Evolutionary conservation across 2,113 vertebrate genomes (phyloP).

Genomic region (Colossoma macropomum): DNA sequence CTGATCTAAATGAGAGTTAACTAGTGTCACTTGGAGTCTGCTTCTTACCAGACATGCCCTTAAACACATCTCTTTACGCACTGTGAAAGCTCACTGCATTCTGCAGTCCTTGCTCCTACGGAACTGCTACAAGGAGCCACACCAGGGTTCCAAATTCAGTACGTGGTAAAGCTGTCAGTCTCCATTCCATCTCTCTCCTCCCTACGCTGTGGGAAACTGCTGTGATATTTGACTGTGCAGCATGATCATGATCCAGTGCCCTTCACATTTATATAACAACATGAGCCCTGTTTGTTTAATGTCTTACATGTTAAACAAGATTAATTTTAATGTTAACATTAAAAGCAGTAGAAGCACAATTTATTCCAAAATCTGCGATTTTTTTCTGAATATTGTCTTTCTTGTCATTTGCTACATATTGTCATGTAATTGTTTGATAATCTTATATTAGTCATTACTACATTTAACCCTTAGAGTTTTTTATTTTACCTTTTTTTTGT

Average conservation of each 20-base stretch:
- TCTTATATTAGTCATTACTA: too few relatives aligned
- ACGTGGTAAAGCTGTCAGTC: not conserved
- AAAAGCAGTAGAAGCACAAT: too few relatives aligned
- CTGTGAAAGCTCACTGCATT: not conserved
- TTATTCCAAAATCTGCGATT: too few relatives aligned
- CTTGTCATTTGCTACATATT: too few relatives aligned
- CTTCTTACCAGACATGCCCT: not conserved
- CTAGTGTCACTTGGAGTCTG: not conserved
- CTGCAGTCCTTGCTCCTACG: not conserved
- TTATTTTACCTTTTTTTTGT: too few relatives aligned
- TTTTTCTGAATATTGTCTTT: too few relatives aligned
- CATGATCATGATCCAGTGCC: slow-evolving; percentile 5
- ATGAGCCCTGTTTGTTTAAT: slow-evolving; percentile 38
- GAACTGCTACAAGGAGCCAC: not conserved
- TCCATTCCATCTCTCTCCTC: not conserved
- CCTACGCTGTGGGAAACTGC: slow-evolving; percentile 24
- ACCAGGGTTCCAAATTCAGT: not conserved
- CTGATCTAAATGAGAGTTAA: not conserved
- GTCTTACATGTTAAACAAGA: not conserved
- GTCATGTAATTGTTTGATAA: too few relatives aligned
- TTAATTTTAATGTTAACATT: not conserved
- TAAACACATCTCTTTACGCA: not conserved
- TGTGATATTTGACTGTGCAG: slow-evolving; percentile 18
- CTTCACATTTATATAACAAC: slow-evolving; percentile 20
- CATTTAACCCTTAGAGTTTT: too few relatives aligned